Evolutionary conservation across 2,797 vertebrate genomes (phyloP).

Genomic region (Aotus griseimembra): DNA sequence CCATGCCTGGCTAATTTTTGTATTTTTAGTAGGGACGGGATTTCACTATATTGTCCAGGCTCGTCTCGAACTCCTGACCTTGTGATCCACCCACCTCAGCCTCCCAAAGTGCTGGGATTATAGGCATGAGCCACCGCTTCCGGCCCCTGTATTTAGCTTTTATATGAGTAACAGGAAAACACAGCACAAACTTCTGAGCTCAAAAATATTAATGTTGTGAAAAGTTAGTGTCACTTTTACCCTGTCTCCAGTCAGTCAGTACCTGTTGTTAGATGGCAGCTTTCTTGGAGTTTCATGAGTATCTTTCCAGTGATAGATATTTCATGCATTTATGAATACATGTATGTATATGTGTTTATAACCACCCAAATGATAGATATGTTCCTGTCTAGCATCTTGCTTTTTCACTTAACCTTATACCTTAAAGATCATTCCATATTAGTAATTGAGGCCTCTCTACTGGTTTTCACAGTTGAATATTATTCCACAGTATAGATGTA

Average conservation of each 20-base stretch:
- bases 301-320: not conserved
- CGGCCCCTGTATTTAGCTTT: not conserved
- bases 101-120: not conserved
- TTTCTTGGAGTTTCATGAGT: not conserved
- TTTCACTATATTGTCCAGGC: not conserved
- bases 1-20: not conserved
- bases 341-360: not conserved
- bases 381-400: not conserved
- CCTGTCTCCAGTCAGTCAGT: not conserved
- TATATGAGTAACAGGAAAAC: not conserved
- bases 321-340: not conserved
- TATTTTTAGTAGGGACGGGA: not conserved
- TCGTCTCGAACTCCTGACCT: not conserved
- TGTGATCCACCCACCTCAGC: accelerated
- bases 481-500: not conserved
- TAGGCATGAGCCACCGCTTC: not conserved
- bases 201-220: not conserved
- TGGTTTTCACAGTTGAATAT: not conserved
- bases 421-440: not conserved
- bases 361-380: not conserved
- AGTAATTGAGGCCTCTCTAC: not conserved
- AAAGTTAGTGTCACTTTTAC: not conserved
- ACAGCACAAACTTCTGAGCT: constrained; percentile 3
- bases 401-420: not conserved
- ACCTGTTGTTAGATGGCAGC: not conserved